These are phyloP conservation scores for Drymodes brunneopygia DNA, from an alignment of 2,113 vertebrate species.

Conservation along the genomic window DNA sequence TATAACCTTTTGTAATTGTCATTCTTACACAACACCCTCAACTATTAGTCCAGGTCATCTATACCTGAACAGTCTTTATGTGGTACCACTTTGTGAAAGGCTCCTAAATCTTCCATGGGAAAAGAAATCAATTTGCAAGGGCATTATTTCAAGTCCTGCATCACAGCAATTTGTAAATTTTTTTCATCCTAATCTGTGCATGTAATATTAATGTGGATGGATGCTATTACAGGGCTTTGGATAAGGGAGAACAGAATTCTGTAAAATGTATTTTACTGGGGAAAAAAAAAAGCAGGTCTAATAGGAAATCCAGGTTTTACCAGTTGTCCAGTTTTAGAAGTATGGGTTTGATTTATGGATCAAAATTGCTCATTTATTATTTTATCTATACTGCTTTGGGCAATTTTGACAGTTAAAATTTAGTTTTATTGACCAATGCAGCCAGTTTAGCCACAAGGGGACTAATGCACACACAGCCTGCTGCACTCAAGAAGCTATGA, in stretches of 20 bases:
- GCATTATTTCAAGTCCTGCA: slow-evolving; percentile 9
- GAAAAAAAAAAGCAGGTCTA: not conserved
- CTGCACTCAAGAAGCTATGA: slow-evolving; percentile 69
- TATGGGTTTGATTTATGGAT: slow-evolving; percentile 77
- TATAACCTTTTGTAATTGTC: not conserved
- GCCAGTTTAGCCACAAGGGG: slow-evolving; percentile 72
- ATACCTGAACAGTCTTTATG: not conserved
- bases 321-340: slow-evolving; percentile 64
- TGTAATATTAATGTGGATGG: not conserved
- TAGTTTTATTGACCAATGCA: slow-evolving; percentile 80
- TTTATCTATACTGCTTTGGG: slow-evolving; percentile 77
- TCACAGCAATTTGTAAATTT: not conserved
- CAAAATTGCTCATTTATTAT: slow-evolving; percentile 78
- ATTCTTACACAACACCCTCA: not conserved
- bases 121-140: not conserved
- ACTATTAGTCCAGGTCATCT: not conserved
- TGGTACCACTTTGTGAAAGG: not conserved
- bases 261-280: not conserved
- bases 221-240: not conserved
- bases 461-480: slow-evolving; percentile 65
- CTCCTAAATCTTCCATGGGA: not conserved
- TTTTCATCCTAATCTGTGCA: not conserved
- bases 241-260: not conserved
- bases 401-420: slow-evolving; percentile 80
- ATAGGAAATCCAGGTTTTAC: slow-evolving; percentile 59